A percentile compares a stretch with the other conserved stretches of the same genome.
phyloP scores from a whole-genome alignment of 2,113 vertebrate genomes.

The Anoplopoma fimbria region DNA sequence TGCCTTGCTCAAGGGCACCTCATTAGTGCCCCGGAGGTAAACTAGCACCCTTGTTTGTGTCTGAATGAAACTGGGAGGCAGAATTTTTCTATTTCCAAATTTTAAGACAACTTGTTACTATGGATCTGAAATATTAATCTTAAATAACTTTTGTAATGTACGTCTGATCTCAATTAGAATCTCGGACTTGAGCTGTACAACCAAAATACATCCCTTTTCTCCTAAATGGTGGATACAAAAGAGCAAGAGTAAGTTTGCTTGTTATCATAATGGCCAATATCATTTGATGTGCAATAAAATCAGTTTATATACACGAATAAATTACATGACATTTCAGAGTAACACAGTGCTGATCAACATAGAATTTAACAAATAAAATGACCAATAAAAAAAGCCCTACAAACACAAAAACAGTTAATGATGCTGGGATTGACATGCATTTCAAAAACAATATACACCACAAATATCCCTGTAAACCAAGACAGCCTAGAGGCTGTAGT shows the following conservation, averaged over 20 bases:
- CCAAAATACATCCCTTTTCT: neutral
- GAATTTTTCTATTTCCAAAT: neutral
- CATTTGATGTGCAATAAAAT: conserved; percentile 10
- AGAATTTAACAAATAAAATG: neutral
- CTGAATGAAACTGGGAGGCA: neutral
- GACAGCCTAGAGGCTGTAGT: neutral
- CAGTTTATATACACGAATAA: conserved; percentile 8
- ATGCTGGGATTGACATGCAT: neutral
- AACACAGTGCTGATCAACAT: conserved; percentile 10
- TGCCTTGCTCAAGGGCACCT: neutral
- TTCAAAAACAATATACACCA: neutral
- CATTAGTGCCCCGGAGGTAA: neutral
- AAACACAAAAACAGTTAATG: neutral
- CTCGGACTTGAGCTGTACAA: neutral
- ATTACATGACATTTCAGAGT: conserved; percentile 6
- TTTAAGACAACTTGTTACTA: neutral
- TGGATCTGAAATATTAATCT: neutral
- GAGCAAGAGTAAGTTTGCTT: neutral
- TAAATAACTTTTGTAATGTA: neutral
- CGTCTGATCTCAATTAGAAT: conserved; percentile 10
- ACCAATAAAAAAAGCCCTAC: neutral
- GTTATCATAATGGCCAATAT: neutral
- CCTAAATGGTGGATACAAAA: neutral
- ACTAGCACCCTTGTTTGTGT: neutral
- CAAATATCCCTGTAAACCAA: conserved; percentile 19